phyloP scores from a whole-genome alignment of 2,113 vertebrate species.

The Lanius ludovicianus region DNA sequence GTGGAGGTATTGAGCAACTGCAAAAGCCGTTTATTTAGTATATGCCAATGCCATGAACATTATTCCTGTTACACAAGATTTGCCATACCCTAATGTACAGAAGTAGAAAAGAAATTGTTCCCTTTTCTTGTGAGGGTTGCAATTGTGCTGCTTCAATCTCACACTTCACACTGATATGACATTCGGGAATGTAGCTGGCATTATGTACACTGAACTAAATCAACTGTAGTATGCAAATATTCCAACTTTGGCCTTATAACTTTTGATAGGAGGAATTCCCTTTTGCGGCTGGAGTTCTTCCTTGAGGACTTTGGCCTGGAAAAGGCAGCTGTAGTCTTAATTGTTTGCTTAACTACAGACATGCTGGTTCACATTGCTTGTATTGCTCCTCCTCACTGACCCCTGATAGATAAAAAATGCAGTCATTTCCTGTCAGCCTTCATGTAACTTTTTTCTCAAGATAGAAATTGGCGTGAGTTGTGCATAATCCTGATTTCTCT shows the following conservation, averaged over 20 bases:
- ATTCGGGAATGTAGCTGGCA: neutral
- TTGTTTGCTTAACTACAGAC: neutral
- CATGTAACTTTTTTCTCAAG: neutral
- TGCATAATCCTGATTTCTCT: neutral
- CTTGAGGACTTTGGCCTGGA: neutral
- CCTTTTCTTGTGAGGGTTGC: constrained; percentile 32
- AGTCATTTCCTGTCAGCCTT: neutral
- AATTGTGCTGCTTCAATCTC: constrained; percentile 40
- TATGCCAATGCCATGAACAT: constrained; percentile 47
- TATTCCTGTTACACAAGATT: constrained; percentile 69
- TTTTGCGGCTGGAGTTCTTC: neutral
- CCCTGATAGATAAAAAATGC: neutral
- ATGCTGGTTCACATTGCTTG: neutral
- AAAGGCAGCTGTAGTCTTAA: neutral
- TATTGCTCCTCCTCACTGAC: neutral
- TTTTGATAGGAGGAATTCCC: neutral
- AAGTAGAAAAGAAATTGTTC: constrained; percentile 59
- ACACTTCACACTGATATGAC: constrained; percentile 14
- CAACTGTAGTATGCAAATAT: neutral
- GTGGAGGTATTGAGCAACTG: constrained; percentile 45
- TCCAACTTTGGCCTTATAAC: neutral
- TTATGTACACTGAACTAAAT: neutral
- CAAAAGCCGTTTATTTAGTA: constrained; percentile 55
- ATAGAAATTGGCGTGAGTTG: neutral
- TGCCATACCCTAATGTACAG: constrained; percentile 53